Evolutionary conservation across 2,797 vertebrate species (phyloP), one percentile per base, ranked within the genome.

Genomic region (Acipenser ruthenus): DNA sequence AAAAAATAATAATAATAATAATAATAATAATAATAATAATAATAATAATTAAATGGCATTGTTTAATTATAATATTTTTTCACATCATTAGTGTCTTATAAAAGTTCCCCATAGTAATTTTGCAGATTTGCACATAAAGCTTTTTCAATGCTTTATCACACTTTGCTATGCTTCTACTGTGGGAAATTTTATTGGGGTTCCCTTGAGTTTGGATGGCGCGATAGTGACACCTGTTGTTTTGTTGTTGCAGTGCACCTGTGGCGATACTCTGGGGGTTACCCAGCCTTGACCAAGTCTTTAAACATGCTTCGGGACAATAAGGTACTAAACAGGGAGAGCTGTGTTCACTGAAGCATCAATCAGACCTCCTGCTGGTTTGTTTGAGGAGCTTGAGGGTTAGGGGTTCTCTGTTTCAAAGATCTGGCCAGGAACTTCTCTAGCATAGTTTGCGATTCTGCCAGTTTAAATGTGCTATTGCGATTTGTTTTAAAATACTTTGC

Each of bases 201-300:
- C 51, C 47, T 10, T 5, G 56, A 12, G 10, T 64, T 51, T 47
- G 52, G 50, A 63, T 51, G 11, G 74, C 68, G 67, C 75, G 79
- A 64, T 71, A 83, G 73, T 78, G 80, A 82, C 83, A 76, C 77
- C 83, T 84, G 71, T 77, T 86, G 80, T 71, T 70, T 0, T 76
- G 49, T 74, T 69, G 15, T 60, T 70, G 74, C 75, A 98, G 96
- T 99, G 79, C 96, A 99, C 74, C 87, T 99, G 2, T 98, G 96
- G 96, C 79, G 94, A 50, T 98, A 97, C 83, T 90, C 86, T 1
- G 96, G 95, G 0, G 95, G 96, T 23, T 98, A 95, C 79, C 94
- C 95, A 0, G 93, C 96, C 7, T 81, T 98, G 77, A 94, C 80
- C 62, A 92, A 98, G 65, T 95, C 92, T 71, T 91, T 97, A 83